phyloP scores from a whole-genome alignment of 2,113 vertebrate genomes.

The Cacatua alba region DNA sequence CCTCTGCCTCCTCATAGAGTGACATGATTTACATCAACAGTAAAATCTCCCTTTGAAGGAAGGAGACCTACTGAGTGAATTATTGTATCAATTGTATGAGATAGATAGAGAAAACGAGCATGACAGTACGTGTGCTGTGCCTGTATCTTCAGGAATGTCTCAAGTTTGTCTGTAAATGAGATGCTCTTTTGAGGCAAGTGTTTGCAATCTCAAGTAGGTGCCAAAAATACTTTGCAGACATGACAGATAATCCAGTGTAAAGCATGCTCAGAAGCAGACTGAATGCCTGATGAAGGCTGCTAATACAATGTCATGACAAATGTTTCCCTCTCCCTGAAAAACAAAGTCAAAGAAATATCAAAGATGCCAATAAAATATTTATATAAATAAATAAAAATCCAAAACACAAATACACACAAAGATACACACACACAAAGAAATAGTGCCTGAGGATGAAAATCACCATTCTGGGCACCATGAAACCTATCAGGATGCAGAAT shows the following conservation, averaged over 20 bases:
- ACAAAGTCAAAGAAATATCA: not conserved
- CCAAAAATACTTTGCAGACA: not conserved
- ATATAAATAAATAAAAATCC: not conserved
- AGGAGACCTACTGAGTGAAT: not conserved
- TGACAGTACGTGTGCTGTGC: fast-evolving
- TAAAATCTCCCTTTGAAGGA: not conserved
- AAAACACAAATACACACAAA: not conserved
- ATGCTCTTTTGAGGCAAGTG: not conserved
- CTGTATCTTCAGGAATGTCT: not conserved
- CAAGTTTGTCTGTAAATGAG: not conserved
- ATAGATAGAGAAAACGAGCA: not conserved
- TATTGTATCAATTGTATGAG: not conserved
- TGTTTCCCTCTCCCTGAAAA: not conserved
- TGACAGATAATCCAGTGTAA: not conserved
- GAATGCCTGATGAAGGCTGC: not conserved
- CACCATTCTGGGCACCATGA: not conserved
- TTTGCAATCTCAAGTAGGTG: not conserved
- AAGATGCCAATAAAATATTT: not conserved
- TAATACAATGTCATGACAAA: not conserved
- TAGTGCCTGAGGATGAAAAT: not conserved
- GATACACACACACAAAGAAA: not conserved
- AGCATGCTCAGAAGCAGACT: not conserved
- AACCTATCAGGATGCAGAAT: not conserved
- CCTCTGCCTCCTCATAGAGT: not conserved
- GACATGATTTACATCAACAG: not conserved